phyloP scores from a whole-genome alignment of 2,113 vertebrate species.

The Pogonocichla stellata region DNA sequence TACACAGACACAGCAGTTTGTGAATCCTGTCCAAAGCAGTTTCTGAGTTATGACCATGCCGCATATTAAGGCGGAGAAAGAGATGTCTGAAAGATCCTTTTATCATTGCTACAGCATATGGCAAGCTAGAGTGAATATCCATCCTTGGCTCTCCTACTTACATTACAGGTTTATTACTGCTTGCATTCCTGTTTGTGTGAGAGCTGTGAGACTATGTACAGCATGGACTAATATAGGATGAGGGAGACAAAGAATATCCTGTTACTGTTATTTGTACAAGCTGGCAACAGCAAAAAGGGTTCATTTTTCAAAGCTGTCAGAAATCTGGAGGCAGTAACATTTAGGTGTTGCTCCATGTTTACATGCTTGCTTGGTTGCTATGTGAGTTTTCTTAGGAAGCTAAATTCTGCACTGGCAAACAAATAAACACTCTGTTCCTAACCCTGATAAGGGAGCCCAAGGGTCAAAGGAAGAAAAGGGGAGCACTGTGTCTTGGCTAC shows the following conservation, averaged over 20 bases:
- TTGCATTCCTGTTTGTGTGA: slow-evolving; percentile 30
- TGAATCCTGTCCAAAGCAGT: slow-evolving; percentile 43
- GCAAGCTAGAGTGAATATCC: slow-evolving; percentile 8
- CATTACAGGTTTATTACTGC: slow-evolving; percentile 31
- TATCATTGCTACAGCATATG: slow-evolving; percentile 21
- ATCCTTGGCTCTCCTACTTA: not conserved
- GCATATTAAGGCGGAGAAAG: not conserved
- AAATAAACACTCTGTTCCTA: not conserved
- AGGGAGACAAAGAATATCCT: not conserved
- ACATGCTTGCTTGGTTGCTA: not conserved
- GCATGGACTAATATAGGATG: not conserved
- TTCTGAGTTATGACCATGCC: slow-evolving; percentile 29
- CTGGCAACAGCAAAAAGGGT: not conserved
- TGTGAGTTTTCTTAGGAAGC: not conserved
- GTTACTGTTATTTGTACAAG: slow-evolving; percentile 5
- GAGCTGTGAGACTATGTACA: not conserved
- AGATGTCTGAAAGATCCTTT: slow-evolving; percentile 31
- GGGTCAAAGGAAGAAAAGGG: not conserved
- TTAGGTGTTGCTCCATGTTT: not conserved
- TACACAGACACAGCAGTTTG: slow-evolving; percentile 37
- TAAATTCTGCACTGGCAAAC: not conserved
- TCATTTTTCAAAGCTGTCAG: slow-evolving; percentile 15
- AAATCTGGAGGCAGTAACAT: not conserved
- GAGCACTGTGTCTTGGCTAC: not conserved
- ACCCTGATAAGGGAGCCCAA: not conserved